Conservation (phyloP, 2,888 invertebrate genomes). For the Geophilus truncorum region DNA sequence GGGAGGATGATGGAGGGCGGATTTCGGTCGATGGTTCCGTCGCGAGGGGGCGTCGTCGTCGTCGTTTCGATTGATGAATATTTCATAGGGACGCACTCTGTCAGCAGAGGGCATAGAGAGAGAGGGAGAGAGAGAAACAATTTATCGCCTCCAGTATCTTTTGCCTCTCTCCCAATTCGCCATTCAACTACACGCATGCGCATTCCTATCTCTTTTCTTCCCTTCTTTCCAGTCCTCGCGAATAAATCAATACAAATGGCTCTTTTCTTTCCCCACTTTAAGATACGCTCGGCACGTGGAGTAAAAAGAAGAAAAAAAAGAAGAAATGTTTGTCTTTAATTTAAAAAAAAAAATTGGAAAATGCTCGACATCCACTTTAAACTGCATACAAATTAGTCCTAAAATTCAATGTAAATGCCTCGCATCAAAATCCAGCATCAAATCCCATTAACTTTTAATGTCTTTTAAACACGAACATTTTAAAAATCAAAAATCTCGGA, state of each 20-base stretch:
- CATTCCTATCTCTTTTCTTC: not conserved
- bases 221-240: not conserved
- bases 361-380: not conserved
- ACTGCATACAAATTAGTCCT: not conserved
- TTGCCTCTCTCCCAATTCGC: not conserved
- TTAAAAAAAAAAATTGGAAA: not conserved
- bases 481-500: too few relatives aligned
- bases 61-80: not conserved
- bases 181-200: not conserved
- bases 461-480: too few relatives aligned
- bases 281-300: not conserved
- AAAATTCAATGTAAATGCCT: too few relatives aligned
- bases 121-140: not conserved
- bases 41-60: not conserved
- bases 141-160: not conserved
- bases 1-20: not conserved
- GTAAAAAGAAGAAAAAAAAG: too few relatives aligned
- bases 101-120: not conserved
- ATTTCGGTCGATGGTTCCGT: not conserved
- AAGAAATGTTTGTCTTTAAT: not conserved
- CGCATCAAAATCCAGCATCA: too few relatives aligned
- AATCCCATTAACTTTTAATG: too few relatives aligned
- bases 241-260: not conserved
- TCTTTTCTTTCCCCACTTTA: not conserved
- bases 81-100: not conserved